Evolutionary conservation across 2,113 vertebrate species (phyloP), one percentile per base, ranked within the genome.

Genomic region (Otus sunia): DNA sequence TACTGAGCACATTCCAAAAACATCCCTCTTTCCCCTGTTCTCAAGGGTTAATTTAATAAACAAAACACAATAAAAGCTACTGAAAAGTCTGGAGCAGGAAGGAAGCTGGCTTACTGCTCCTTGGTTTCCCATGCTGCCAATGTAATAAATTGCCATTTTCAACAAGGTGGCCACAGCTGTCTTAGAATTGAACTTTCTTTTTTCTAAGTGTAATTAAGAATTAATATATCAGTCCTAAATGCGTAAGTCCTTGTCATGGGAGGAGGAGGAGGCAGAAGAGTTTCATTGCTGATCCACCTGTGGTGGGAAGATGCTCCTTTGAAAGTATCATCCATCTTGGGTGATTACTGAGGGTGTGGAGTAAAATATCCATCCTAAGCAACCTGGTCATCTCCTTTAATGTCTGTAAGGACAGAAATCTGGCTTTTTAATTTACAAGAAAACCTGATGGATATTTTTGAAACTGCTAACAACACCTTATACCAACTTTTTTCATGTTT

Each of bases 11-110:
- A 5, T 78, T 91, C 49, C 73, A 50, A 82, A 94, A 87, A 3
- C 7, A n/a, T 6, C 37, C 6, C 43, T 68, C 25, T 89, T 76
- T 73, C 68, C 77, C 53, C 73, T 74, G 30, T 60, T 84, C 59
- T 72, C 68, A 81, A 76, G 58, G 20, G 36, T 95, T 95, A 90
- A 87, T 72, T 74, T 58, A 55, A 73, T 91, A 87, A 95, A 94
- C 45, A 95, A 75, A 92, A 79, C 39, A 90, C 66, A 94, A 68
- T 91, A 60, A 92, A 89, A 95, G 21, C 84, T 56, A n/a, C 87
- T 81, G 69, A 72, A 71, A 88, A 82, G 21, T 75, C 66, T 87
- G 77, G 58, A 82, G n/a, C 53, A 88, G 86, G 94, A 97, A 95
- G 92, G 94, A 96, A 95, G 45, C 49, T 89, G 78, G 56, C 41